Evolutionary conservation across 2,113 vertebrate species (phyloP).

Genomic region (Ailurus styani): DNA sequence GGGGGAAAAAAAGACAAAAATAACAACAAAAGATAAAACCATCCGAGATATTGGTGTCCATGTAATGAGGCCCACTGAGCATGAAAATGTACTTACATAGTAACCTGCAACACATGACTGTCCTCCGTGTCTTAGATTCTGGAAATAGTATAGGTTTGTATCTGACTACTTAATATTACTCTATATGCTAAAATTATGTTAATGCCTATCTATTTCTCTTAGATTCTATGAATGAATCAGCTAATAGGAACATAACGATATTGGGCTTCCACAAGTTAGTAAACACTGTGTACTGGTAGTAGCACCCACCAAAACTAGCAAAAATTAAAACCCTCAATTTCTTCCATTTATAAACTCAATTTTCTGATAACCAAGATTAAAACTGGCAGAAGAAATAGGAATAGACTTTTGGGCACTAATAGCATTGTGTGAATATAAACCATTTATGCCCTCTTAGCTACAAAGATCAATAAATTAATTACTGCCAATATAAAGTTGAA

Average conservation of each 20-base stretch:
- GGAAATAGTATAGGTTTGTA: background rate
- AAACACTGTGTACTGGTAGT: background rate
- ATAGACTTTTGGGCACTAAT: background rate
- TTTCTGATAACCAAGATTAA: constrained; percentile 30
- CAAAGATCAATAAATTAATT: constrained; percentile 43
- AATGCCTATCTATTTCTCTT: background rate
- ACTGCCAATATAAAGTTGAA: constrained; percentile 24
- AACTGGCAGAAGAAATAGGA: background rate
- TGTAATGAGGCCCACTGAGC: background rate
- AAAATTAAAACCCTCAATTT: constrained; percentile 8
- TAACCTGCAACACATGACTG: background rate
- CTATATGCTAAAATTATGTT: background rate
- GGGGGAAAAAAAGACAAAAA: too few species aligned
- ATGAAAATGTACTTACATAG: background rate
- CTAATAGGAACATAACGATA: background rate
- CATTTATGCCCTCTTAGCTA: constrained; percentile 16
- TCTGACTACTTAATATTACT: background rate
- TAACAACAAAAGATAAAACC: background rate
- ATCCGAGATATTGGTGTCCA: background rate
- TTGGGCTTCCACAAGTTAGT: background rate
- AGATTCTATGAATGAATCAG: background rate
- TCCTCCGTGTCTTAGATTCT: background rate
- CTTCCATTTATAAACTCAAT: background rate
- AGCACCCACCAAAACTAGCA: background rate
- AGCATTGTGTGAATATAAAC: constrained; percentile 2